Base-by-base conservation (phyloP, 92 coral and sea anemone genomes). In the Hydrozoanthus gracilis region DNA sequence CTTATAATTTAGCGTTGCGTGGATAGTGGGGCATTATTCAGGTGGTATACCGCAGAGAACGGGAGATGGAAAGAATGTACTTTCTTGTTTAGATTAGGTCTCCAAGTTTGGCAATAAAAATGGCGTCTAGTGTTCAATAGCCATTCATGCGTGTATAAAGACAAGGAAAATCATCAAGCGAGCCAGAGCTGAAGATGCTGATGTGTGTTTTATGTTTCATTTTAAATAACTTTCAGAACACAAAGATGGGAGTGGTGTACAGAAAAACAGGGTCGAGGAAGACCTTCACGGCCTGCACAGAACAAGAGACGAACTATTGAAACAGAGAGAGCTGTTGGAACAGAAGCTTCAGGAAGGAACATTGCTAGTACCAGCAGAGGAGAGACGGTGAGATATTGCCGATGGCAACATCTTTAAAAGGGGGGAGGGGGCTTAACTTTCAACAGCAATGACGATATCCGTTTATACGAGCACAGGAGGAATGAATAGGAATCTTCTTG, bases 281-380 rank as follows among this genome's bases (percentile, higher is more conserved):
- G 92, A 86, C 61, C 83, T 92, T 8, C 88, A 64, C 49, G 75
- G 92, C 2, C 83, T 96, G 17, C 92, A 90, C 47, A 92, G 90
- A 64, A 94, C 94, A 14, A 91, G 93, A 87, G 95, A 86, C 20
- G 96, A 96, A 71, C 91, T 96, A 46, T 39, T 86, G 61, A 95
- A 93, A 65, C 95, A 96, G 83, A 89, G 99, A 68, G 91, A 90
- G 9, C 80, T 92, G 27, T 90, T 96, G 83, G 99, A 96, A 51
- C 89, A 86, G 78, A 96, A 96, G 66, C 91, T 96, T 4, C 93
- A 93, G 70, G 96, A 93, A 61, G 99, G 99, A 3, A 92, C 95
- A 27, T 88, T 96, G 27, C 87, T 96, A 58, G 92, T 90, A 52
- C 92, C 98, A n/a, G 92, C 86, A 55, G 99, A 96, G 76, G 99